Evolutionary conservation across 2,113 vertebrate species (phyloP), one percentile per base, ranked within the genome.

Genomic region (Seriola rivoliana): DNA sequence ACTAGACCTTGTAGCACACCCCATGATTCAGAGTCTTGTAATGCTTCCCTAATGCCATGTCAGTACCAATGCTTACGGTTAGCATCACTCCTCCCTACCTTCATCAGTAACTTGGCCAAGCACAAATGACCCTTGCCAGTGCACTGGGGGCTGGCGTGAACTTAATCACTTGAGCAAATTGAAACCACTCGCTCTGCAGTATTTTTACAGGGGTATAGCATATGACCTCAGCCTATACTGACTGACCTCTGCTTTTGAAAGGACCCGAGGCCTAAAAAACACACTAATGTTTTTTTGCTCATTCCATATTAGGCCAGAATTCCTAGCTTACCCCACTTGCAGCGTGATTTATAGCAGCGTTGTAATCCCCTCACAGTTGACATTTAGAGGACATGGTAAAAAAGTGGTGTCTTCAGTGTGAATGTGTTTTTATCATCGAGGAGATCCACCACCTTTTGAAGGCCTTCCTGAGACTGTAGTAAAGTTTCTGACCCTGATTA

Each of bases 101-200:
- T 96, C 94, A 95, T 94, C 92, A 95, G 93, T 90, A 93, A 95
- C 93, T 94, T 90, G 90, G 95, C 94, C 95, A 95, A 94, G 94
- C 94, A 95, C 95, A 96, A 96, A 96, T 96, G 96, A 97, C 96
- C 96, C 95, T 92, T 93, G 93, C 94, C 95, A 95, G 95, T 96
- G 95, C 92, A 94, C 95, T 93, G 95, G 96, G 95, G 95, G 96
- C 95, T 95, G 94, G 93, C 94, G 94, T 95, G 91, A 80, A 97
- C 97, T 97, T 97, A 97, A 97, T 97, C 97, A 97, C 95, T 95
- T 95, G 92, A 94, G 96, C 96, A 97, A 98, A 98, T 97, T 97
- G 96, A 96, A 98, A 97, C 96, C 96, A 97, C 95, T 97, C 94
- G 95, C 93, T 95, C 89, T 82, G 93, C 93, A 92, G 89, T 94